A percentile compares a stretch with the other conserved stretches of the same genome.
Evolutionary conservation across 2,113 vertebrate species (phyloP).

Genomic region (Plectropomus leopardus): DNA sequence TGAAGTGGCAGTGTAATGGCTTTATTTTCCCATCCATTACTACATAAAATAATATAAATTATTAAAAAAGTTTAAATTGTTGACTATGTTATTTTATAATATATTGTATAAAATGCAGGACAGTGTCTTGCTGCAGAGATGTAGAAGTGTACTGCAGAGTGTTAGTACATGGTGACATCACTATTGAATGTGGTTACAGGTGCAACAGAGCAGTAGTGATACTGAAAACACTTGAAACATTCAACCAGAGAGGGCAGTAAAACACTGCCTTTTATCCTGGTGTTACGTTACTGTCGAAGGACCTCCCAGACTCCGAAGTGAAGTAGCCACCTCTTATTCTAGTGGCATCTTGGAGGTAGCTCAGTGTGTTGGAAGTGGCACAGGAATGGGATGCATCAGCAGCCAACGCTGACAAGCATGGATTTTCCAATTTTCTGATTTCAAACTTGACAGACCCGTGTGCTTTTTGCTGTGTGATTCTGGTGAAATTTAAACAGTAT

Average conservation of each 20-base stretch:
- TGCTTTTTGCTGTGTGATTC: background rate
- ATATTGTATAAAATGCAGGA: background rate
- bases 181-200: background rate
- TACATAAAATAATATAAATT: too few relatives aligned
- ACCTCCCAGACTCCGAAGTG: background rate
- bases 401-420: background rate
- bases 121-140: background rate
- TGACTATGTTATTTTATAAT: too few relatives aligned
- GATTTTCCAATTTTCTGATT: background rate
- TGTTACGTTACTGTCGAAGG: background rate
- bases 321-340: background rate
- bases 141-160: background rate
- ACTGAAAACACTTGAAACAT: background rate
- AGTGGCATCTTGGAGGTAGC: background rate
- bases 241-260: background rate
- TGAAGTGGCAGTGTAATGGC: too few relatives aligned
- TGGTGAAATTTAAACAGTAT: background rate
- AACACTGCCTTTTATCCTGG: background rate
- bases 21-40: too few relatives aligned
- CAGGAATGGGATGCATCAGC: background rate
- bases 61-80: too few relatives aligned
- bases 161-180: background rate
- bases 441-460: background rate
- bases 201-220: background rate
- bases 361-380: background rate